phyloP scores from a whole-genome alignment of 2,888 invertebrate species.

The Drosophila eohydei region DNA sequence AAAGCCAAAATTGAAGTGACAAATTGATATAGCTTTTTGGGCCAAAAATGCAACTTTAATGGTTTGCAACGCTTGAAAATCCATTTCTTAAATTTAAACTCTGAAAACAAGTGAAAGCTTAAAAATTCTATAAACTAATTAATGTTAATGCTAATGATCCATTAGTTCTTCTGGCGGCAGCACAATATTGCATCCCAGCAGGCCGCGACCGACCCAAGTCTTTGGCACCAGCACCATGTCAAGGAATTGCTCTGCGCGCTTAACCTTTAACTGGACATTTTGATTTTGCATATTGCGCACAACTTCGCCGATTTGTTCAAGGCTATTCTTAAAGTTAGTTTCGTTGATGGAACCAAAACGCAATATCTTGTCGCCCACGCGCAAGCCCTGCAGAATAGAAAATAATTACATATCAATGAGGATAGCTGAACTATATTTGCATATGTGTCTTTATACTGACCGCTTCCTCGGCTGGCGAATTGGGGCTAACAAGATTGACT shows the following conservation, averaged over 20 bases:
- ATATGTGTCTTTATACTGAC: conserved; percentile 85
- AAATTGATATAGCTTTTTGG: conserved; percentile 19
- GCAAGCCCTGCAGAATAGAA: conserved; percentile 87
- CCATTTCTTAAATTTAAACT: conserved; percentile 18
- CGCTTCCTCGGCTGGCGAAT: conserved; percentile 93
- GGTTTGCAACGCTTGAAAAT: conserved; percentile 14
- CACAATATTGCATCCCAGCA: conserved; percentile 90
- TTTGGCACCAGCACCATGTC: conserved; percentile 89
- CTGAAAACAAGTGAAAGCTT: background rate
- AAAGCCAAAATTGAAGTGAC: conserved; percentile 1
- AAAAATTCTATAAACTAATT: background rate
- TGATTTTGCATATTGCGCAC: conserved; percentile 88
- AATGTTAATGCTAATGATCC: conserved; percentile 37
- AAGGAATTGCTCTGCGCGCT: conserved; percentile 86
- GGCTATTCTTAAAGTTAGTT: conserved; percentile 88
- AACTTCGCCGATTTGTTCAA: conserved; percentile 89
- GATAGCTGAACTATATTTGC: background rate
- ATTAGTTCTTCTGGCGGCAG: conserved; percentile 63
- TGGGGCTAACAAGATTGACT: conserved; percentile 90
- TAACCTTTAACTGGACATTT: conserved; percentile 86
- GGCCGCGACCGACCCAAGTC: conserved; percentile 91
- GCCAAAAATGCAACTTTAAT: conserved; percentile 18
- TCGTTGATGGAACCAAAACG: conserved; percentile 92
- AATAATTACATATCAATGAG: background rate
- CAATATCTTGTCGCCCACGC: conserved; percentile 89